phyloP scores from a whole-genome alignment of 2,888 invertebrate species.

The Pollenia labialis region DNA sequence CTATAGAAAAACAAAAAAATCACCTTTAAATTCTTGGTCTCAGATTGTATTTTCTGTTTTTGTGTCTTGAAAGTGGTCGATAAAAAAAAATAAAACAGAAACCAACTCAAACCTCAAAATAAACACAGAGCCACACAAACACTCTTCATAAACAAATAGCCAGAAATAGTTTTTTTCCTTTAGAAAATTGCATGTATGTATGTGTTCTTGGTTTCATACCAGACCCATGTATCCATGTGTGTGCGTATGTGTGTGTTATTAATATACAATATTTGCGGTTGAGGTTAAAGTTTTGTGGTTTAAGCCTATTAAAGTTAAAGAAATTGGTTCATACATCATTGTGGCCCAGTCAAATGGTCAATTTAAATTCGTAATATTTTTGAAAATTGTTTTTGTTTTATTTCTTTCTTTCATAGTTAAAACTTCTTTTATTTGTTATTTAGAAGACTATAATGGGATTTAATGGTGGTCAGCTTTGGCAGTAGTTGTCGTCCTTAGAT shows the following conservation, averaged over 20 bases:
- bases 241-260: background rate
- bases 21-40: background rate
- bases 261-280: constrained; percentile 69
- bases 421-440: background rate
- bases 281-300: constrained; percentile 71
- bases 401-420: background rate
- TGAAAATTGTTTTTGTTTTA: background rate
- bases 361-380: constrained; percentile 62
- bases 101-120: constrained; percentile 3
- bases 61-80: constrained; percentile 7
- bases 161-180: background rate
- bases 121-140: background rate
- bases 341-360: constrained; percentile 60
- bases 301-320: constrained; percentile 72
- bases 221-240: background rate
- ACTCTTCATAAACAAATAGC: background rate
- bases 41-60: constrained; percentile 11
- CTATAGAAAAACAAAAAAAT: no score
- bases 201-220: background rate
- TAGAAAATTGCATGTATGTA: constrained; percentile 13
- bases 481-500: constrained; percentile 10
- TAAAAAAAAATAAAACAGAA: constrained; percentile 5
- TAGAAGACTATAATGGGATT: constrained; percentile 38
- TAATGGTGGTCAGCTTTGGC: constrained; percentile 27
- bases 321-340: constrained; percentile 72